Evolutionary conservation across 2,888 invertebrate species (phyloP).

Genomic region (Nemotelus pantherinus): DNA sequence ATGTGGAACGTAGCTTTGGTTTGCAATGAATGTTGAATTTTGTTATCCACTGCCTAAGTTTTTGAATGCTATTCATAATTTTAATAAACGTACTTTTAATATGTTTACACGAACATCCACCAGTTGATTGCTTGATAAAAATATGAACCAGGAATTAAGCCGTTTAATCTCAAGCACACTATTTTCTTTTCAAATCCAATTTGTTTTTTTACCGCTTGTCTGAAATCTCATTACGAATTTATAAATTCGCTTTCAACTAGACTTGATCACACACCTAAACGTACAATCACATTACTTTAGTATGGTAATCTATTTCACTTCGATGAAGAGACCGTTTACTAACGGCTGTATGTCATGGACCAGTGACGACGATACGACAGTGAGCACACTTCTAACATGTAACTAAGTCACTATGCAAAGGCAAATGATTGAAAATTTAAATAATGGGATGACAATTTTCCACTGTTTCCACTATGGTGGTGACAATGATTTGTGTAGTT

Average conservation of each 20-base stretch:
- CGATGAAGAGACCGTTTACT: neutral
- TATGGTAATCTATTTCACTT: slow-evolving; percentile 1
- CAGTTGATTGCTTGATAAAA: no score
- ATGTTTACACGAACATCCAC: no score
- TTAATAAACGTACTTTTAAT: no score
- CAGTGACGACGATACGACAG: neutral
- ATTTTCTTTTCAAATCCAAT: no score
- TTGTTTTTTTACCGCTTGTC: no score
- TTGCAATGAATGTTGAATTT: no score
- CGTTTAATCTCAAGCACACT: no score
- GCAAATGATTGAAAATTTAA: slow-evolving; percentile 7
- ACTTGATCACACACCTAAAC: no score
- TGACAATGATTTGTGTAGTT: slow-evolving; percentile 38
- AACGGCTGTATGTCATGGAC: neutral
- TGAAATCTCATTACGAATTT: slow-evolving; percentile 3
- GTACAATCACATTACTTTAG: neutral
- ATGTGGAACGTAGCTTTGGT: no score
- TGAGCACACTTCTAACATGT: neutral
- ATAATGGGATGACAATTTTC: slow-evolving; percentile 29
- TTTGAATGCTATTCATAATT: no score
- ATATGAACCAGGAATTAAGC: no score
- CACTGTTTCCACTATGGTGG: neutral
- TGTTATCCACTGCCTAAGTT: no score
- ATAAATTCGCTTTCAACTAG: neutral
- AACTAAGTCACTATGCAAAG: neutral